Percentiles rank a stretch among this genome's conserved stretches.
Conservation (phyloP, 2,797 vertebrate species). For the Coilia nasus region DNA sequence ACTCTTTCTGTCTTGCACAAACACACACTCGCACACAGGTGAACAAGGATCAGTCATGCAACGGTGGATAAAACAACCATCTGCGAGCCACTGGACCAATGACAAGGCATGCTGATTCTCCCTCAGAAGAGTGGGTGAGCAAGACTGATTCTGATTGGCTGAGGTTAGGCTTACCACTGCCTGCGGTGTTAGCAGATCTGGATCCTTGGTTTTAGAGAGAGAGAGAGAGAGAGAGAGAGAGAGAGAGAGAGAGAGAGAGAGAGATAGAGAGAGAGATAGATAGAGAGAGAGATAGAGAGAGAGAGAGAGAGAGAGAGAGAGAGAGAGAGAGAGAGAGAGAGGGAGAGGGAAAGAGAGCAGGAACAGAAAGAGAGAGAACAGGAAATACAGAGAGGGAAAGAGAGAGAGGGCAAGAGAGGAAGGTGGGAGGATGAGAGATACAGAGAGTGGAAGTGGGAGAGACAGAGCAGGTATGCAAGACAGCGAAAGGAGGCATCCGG, state of each 20-base stretch:
- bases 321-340: slow-evolving; percentile 59
- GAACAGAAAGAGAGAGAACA: too few relatives aligned
- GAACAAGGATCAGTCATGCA: slow-evolving; percentile 1
- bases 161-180: slow-evolving; percentile 80
- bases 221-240: neutral
- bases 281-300: too few relatives aligned
- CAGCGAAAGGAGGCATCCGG: slow-evolving; percentile 63
- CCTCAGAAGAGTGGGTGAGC: neutral
- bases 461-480: slow-evolving; percentile 76
- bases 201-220: slow-evolving; percentile 78
- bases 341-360: slow-evolving; percentile 7
- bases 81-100: slow-evolving; percentile 35
- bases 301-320: too few relatives aligned
- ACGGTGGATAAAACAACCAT: neutral
- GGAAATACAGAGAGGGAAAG: too few relatives aligned
- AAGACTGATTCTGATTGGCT: slow-evolving; percentile 48
- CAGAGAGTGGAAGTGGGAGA: neutral
- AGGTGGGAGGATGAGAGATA: slow-evolving; percentile 4
- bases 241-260: too few relatives aligned
- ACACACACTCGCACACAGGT: neutral
- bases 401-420: too few relatives aligned
- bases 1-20: neutral
- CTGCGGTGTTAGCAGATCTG: slow-evolving; percentile 87
- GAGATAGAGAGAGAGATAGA: too few relatives aligned
- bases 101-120: slow-evolving; percentile 36